A percentile compares a stretch with the other conserved stretches of the same genome.
Conservation (phyloP, 2,888 invertebrate species). For the Chirona hameri region DNA sequence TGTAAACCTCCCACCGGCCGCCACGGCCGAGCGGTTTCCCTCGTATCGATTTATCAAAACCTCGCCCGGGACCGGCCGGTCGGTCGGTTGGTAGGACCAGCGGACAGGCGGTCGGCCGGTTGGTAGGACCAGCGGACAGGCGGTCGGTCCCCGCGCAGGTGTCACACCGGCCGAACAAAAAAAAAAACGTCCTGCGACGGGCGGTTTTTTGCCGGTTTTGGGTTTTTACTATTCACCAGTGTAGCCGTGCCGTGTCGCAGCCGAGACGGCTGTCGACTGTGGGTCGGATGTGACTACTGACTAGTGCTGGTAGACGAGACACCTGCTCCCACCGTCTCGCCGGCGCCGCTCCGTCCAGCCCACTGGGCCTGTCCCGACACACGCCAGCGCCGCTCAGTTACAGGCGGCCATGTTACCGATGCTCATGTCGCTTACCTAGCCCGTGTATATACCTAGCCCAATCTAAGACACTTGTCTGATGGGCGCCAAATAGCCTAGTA, state of each 20-base stretch:
- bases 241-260: neutral
- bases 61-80: neutral
- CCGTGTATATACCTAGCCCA: no score
- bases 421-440: no score
- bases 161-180: neutral
- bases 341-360: neutral
- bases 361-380: no score
- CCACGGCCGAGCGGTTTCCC: neutral
- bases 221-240: neutral
- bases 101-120: no score
- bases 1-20: neutral
- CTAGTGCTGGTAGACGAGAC: neutral
- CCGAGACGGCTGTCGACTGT: neutral
- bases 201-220: neutral
- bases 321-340: neutral
- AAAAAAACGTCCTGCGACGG: neutral
- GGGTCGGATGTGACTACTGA: neutral
- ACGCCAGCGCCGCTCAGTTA: no score
- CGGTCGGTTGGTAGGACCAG: neutral
- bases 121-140: no score
- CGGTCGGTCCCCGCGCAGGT: no score
- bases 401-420: no score
- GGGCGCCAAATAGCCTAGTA: no score
- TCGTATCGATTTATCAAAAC: slow-evolving; percentile 9
- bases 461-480: no score